Conservation (phyloP, 2,888 invertebrate species). For the Drosophila leonis region DNA sequence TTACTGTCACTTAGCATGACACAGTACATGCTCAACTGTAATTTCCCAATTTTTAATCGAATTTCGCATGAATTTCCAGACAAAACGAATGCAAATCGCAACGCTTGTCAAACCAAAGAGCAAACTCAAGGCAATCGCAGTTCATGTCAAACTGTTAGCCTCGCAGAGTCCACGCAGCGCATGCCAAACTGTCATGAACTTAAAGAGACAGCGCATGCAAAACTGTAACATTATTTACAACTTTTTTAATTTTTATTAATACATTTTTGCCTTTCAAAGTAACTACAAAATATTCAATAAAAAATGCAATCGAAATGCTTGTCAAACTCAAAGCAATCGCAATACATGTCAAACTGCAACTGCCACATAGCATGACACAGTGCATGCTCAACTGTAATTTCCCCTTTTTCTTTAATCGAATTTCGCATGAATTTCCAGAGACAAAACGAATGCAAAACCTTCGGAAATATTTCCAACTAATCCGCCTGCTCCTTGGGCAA, state of each 20-base stretch:
- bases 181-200: background rate
- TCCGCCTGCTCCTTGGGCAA: constrained; percentile 43
- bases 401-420: constrained; percentile 18
- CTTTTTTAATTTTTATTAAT: background rate
- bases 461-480: constrained; percentile 28
- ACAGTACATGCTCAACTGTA: constrained; percentile 7
- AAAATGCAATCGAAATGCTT: background rate
- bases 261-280: background rate
- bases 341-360: background rate
- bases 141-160: constrained; percentile 3
- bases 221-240: background rate
- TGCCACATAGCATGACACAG: constrained; percentile 17
- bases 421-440: constrained; percentile 25
- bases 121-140: too few species aligned
- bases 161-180: background rate
- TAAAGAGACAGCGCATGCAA: too few species aligned
- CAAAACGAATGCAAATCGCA: constrained; percentile 29
- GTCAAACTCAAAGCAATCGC: background rate
- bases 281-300: background rate
- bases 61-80: constrained; percentile 29
- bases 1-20: constrained; percentile 19
- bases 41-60: constrained; percentile 13
- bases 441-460: constrained; percentile 27
- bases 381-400: constrained; percentile 3
- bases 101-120: too few species aligned